These are phyloP conservation scores for Subanguina moxae DNA, from an alignment of 1,140 invertebrate species.

Conservation along the genomic window DNA sequence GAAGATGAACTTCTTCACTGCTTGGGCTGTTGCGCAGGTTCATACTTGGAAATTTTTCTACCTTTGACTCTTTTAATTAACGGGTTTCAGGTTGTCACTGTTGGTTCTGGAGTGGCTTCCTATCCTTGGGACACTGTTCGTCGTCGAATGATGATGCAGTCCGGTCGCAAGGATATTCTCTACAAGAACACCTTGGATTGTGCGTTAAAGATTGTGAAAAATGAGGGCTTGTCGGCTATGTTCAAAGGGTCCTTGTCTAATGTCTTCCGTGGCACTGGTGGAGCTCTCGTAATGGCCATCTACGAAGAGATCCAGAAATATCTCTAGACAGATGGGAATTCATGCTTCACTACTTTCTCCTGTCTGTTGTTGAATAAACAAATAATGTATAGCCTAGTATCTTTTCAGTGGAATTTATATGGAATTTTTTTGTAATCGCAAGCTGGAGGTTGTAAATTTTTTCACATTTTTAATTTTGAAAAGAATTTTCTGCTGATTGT, in stretches of 20 bases:
- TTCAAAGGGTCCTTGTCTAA: constrained; percentile 65
- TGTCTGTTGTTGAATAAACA: background rate
- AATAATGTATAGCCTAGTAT: background rate
- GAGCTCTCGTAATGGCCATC: constrained; percentile 63
- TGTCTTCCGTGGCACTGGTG: constrained; percentile 63
- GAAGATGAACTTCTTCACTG: constrained; percentile 60
- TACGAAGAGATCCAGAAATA: constrained; percentile 63
- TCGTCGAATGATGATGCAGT: constrained; percentile 64
- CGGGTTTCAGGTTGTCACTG: constrained; percentile 61
- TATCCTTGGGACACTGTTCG: constrained; percentile 66
- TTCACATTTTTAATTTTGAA: background rate
- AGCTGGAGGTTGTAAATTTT: background rate
- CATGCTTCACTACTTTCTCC: too few species aligned
- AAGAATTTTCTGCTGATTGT: too few species aligned
- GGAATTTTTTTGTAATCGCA: background rate
- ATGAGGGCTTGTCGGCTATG: constrained; percentile 63
- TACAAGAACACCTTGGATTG: constrained; percentile 65
- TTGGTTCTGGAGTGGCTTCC: constrained; percentile 64
- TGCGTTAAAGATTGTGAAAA: constrained; percentile 62
- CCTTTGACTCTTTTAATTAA: constrained; percentile 1
- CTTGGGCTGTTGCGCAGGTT: constrained; percentile 60
- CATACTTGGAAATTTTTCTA: background rate
- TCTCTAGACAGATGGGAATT: background rate
- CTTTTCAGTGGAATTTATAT: background rate
- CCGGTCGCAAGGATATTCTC: constrained; percentile 64